Evolutionary conservation across 2,113 vertebrate species (phyloP), one percentile per base, ranked within the genome.

Genomic region (Nematolebias whitei): DNA sequence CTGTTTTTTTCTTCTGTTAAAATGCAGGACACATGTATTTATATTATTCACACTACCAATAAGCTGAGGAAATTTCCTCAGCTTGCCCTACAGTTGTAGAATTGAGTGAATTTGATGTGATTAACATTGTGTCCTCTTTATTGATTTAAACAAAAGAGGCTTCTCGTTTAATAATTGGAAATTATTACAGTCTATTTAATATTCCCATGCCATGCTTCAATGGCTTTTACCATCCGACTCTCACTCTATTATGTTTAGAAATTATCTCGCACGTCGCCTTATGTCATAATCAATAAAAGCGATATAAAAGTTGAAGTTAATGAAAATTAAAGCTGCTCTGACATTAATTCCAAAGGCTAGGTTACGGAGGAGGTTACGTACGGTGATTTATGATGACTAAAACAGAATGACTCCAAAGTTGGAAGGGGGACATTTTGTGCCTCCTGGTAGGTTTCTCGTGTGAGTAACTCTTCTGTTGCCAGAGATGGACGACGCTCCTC

Each of bases 361-460:
- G 67, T 73, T 74, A 77, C 74, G 61, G 67, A 67, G 57, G 69
- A 78, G 67, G 15, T 29, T 43, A 13, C 67, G 20, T 67, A 19
- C 63, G 47, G 29, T 87, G 70, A 83, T 76, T 74, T 63, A 68
- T 76, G 65, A 79, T 89, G 84, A 83, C 75, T 77, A 63, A 85
- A 72, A 76, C 23, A 74, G 90, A 54, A 26, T 51, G 67, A 70
- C 66, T 74, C 63, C 77, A 68, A 85, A 84, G 71, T 84, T 79
- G 23, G 22, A 47, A 65, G 62, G 29, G 67, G n/a, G 44, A 35
- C 32, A 10, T 9, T 72, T 84, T 63, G 56, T 88, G 83, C 88
- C 80, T 85, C 74, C 91, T 91, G 90, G 87, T 80, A 73, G 50
- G 63, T 71, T 84, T 71, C 52, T 56, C 76, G 63, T 71, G 78